phyloP scores from a whole-genome alignment of 2,797 vertebrate species.

The Pantherophis alleghaniensis region DNA sequence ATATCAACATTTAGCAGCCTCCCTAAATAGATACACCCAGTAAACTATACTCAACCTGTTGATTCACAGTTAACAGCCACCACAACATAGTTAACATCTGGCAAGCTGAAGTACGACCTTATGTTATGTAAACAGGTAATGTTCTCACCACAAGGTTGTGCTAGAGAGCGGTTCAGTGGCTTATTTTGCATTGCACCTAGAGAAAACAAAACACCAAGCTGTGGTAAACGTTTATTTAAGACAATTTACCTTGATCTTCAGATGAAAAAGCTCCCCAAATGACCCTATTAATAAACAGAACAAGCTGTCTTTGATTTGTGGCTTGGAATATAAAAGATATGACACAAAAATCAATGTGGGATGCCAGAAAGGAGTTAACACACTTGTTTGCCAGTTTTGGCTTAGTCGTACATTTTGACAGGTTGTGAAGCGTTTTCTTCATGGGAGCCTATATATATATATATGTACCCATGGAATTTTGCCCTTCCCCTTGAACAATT shows the following conservation, averaged over 20 bases:
- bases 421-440: neutral
- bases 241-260: neutral
- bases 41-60: neutral
- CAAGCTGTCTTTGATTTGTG: neutral
- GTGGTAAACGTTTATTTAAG: neutral
- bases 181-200: constrained; percentile 17
- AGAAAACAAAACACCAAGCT: constrained; percentile 14
- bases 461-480: neutral
- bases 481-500: constrained; percentile 2
- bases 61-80: neutral
- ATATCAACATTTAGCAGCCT: neutral
- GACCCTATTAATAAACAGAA: neutral
- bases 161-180: constrained; percentile 26
- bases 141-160: constrained; percentile 12
- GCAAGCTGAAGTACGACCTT: neutral
- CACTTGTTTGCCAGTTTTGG: neutral
- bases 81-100: neutral
- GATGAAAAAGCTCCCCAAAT: neutral
- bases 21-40: neutral
- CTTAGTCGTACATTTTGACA: constrained; percentile 17
- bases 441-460: neutral
- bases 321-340: neutral
- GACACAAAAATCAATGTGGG: neutral
- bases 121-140: neutral
- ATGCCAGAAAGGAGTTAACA: neutral